phyloP scores from a whole-genome alignment of 2,888 invertebrate species.

The Amiota communis region DNA sequence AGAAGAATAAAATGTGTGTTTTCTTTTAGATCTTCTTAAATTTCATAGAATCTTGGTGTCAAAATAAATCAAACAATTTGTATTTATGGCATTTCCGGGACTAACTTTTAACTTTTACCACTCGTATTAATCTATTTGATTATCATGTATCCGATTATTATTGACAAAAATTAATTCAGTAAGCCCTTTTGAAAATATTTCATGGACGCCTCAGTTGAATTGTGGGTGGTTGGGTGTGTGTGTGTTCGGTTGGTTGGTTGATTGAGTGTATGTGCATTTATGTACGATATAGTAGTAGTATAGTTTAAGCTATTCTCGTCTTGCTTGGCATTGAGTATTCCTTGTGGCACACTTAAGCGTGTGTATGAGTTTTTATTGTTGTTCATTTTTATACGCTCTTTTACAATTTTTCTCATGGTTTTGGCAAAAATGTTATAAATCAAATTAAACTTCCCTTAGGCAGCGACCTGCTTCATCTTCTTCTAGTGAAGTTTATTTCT shows the following conservation, averaged over 20 bases:
- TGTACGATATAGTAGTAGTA: background rate
- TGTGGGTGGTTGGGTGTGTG: slow-evolving; percentile 20
- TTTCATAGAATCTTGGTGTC: too few species aligned
- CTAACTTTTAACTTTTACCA: too few species aligned
- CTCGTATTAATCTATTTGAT: too few species aligned
- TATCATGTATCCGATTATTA: too few species aligned
- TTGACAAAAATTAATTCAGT: too few species aligned
- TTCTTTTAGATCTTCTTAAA: too few species aligned
- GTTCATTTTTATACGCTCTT: slow-evolving; percentile 35
- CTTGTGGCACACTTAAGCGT: slow-evolving; percentile 48
- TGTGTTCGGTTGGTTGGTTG: slow-evolving; percentile 28
- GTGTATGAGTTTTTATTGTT: slow-evolving; percentile 45
- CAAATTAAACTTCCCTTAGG: slow-evolving; percentile 43
- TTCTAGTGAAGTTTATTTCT: slow-evolving; percentile 16
- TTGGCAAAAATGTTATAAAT: slow-evolving; percentile 42
- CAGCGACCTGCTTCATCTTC: slow-evolving; percentile 24
- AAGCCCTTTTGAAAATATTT: slow-evolving; percentile 4
- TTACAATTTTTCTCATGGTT: background rate
- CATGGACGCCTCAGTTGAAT: slow-evolving; percentile 19
- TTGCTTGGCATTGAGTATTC: slow-evolving; percentile 33
- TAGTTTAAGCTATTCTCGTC: slow-evolving; percentile 10
- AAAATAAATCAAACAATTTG: too few species aligned
- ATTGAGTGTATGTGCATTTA: slow-evolving; percentile 6
- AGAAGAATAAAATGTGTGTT: too few species aligned
- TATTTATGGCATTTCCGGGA: too few species aligned